phyloP scores from a whole-genome alignment of 2,113 vertebrate species.

The Himantopus leucocephalus region DNA sequence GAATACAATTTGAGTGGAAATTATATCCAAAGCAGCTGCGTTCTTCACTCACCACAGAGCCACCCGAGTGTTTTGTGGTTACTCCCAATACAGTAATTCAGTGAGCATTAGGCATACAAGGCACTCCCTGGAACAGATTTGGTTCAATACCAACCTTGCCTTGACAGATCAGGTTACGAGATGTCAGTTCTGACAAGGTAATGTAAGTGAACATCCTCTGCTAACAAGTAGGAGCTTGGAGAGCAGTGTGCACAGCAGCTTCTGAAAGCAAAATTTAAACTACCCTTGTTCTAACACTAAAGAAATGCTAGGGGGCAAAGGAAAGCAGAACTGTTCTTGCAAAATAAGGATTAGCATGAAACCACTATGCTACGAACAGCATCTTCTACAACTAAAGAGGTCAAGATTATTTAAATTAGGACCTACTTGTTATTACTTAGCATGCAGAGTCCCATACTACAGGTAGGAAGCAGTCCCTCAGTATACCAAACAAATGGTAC shows the following conservation, averaged over 20 bases:
- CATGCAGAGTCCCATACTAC: background rate
- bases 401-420: background rate
- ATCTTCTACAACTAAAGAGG: background rate
- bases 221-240: background rate
- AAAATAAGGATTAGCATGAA: background rate
- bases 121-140: background rate
- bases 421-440: background rate
- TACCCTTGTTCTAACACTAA: background rate
- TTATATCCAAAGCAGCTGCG: conserved; percentile 12
- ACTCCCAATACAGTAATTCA: conserved; percentile 3
- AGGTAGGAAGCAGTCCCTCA: background rate
- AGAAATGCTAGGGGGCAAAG: background rate
- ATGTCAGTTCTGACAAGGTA: background rate
- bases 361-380: background rate
- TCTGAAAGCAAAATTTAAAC: background rate
- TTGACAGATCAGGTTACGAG: conserved; percentile 30
- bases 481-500: background rate
- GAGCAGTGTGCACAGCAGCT: background rate
- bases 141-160: conserved; percentile 4
- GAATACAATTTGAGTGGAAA: conserved; percentile 18
- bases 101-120: background rate
- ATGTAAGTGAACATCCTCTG: background rate
- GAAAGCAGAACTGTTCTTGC: background rate
- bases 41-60: conserved; percentile 32
- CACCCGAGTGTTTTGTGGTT: conserved; percentile 1